phyloP scores from a whole-genome alignment of 2,797 vertebrate genomes.

The Apogon talboti region DNA sequence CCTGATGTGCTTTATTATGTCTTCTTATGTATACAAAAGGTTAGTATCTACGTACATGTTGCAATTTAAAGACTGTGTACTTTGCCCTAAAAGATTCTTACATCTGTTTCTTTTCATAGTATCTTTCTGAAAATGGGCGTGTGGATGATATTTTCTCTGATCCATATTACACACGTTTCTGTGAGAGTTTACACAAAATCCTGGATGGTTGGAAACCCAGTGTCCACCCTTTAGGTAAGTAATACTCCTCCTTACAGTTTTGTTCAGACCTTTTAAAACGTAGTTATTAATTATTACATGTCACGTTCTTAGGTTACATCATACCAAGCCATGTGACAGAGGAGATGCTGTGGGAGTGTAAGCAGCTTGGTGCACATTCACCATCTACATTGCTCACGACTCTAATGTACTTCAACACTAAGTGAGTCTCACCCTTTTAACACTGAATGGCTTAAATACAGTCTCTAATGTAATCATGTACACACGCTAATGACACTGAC shows the following conservation, averaged over 20 bases:
- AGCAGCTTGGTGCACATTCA: constrained; percentile 98
- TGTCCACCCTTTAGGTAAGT: constrained; percentile 93
- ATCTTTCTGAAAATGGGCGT: constrained; percentile 96
- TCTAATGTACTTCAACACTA: constrained; percentile 99
- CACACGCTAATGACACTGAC: not conserved
- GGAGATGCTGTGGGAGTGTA: constrained; percentile 99
- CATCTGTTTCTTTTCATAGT: constrained; percentile 77
- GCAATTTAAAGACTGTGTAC: not conserved
- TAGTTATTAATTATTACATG: not conserved
- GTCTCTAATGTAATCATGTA: not conserved
- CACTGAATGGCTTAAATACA: not conserved
- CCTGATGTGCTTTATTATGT: constrained; percentile 97
- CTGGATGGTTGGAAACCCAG: constrained; percentile 93
- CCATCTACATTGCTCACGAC: constrained; percentile 97
- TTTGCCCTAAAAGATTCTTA: not conserved
- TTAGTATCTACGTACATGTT: constrained; percentile 59
- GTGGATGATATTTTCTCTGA: constrained; percentile 99
- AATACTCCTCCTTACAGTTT: not conserved
- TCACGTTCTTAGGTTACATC: constrained; percentile 88
- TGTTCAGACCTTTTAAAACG: not conserved
- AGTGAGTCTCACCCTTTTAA: constrained; percentile 85
- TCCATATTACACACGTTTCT: constrained; percentile 96
- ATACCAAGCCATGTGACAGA: constrained; percentile 99
- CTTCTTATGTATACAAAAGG: constrained; percentile 99
- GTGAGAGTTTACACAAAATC: constrained; percentile 94